A percentile compares a stretch with the other conserved stretches of the same genome.
Conservation (phyloP, 2,888 invertebrate species). For the Bruchidius siliquastri region DNA sequence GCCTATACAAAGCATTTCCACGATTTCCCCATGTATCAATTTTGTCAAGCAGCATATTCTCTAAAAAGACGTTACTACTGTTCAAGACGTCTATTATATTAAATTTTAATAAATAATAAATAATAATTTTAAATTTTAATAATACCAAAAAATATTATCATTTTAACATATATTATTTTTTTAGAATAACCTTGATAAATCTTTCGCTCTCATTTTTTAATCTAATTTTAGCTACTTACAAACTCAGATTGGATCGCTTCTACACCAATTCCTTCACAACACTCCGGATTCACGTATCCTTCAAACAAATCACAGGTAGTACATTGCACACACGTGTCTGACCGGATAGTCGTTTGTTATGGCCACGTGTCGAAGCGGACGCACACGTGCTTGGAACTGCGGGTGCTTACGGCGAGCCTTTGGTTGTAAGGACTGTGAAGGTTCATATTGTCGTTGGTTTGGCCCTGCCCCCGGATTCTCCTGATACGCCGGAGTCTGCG, state of each 20-base stretch:
- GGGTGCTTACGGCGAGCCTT: not conserved
- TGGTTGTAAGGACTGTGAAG: not conserved
- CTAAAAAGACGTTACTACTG: no score
- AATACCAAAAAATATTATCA: no score
- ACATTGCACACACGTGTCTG: not conserved
- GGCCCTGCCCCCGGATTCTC: not conserved
- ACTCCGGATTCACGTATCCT: not conserved
- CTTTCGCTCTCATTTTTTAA: no score
- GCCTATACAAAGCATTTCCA: no score
- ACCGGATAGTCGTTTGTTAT: not conserved
- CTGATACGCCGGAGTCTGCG: not conserved
- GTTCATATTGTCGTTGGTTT: not conserved
- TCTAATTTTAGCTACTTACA: not conserved
- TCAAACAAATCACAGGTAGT: not conserved
- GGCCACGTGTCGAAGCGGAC: not conserved
- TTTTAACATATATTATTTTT: no score
- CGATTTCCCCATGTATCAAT: no score
- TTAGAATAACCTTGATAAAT: no score
- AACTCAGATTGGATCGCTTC: not conserved
- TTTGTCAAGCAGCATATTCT: no score
- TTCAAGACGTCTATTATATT: no score
- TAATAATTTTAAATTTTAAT: no score
- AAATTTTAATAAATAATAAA: no score
- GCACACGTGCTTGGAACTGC: not conserved
- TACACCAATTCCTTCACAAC: not conserved